Percentiles rank a stretch among this genome's conserved stretches.
Evolutionary conservation across 2,113 vertebrate genomes (phyloP).

Genomic region (Otus sunia): DNA sequence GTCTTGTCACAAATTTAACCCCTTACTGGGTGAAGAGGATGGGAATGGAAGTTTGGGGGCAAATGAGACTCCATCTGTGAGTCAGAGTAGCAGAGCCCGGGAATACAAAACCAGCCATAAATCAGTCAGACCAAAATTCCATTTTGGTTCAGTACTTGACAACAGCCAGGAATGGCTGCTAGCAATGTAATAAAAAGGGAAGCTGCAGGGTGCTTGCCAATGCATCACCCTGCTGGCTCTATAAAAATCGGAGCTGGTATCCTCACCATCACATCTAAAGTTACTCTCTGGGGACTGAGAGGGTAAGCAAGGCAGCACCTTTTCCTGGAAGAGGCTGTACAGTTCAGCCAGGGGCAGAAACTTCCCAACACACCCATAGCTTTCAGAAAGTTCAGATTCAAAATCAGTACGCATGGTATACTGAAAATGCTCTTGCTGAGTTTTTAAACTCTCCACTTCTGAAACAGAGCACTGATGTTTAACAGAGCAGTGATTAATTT

Average conservation of each 20-base stretch:
- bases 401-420: accelerated
- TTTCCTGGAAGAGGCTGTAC: neutral
- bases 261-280: neutral
- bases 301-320: neutral
- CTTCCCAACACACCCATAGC: neutral
- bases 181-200: neutral
- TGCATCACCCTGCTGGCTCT: neutral
- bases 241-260: neutral
- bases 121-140: neutral
- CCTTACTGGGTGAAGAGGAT: neutral
- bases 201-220: neutral
- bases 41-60: neutral
- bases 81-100: neutral
- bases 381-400: neutral
- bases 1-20: neutral
- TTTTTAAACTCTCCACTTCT: neutral
- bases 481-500: neutral
- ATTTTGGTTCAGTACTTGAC: neutral
- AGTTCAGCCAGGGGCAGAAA: neutral
- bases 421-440: neutral
- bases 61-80: neutral
- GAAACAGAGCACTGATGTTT: neutral
- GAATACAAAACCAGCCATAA: neutral
- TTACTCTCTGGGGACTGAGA: neutral
- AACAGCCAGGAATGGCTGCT: neutral